Percentiles rank a stretch among this genome's conserved stretches.
These are phyloP conservation scores for Charadrius vociferus DNA, from an alignment of 2,113 vertebrate genomes.

Conservation along the genomic window DNA sequence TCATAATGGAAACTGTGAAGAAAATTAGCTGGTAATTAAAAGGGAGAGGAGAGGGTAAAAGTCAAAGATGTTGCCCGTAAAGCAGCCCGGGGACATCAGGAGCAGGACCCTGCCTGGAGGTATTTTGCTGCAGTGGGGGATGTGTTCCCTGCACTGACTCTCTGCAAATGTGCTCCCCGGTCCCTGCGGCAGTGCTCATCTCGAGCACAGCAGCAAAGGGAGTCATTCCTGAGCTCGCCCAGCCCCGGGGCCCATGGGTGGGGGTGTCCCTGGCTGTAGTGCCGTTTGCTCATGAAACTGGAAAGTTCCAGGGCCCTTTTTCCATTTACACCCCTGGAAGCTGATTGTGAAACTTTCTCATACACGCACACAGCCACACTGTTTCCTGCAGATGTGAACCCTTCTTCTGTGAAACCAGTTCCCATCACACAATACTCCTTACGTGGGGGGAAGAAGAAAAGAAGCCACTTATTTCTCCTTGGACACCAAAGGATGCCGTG, in stretches of 20 bases:
- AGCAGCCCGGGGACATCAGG: background rate
- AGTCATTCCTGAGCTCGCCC: accelerated
- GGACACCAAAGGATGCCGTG: accelerated
- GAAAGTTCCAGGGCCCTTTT: background rate
- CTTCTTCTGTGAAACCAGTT: background rate
- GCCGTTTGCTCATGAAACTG: background rate
- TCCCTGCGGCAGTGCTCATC: background rate
- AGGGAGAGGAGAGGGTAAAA: too few species aligned
- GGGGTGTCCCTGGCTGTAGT: accelerated
- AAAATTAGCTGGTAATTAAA: accelerated
- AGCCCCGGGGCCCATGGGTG: accelerated
- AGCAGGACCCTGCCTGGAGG: accelerated
- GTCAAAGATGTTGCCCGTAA: accelerated
- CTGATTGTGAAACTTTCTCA: background rate
- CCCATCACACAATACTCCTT: background rate
- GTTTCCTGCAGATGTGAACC: background rate
- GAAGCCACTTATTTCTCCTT: background rate
- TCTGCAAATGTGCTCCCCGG: accelerated
- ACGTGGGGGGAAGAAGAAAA: accelerated
- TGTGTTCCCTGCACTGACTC: accelerated
- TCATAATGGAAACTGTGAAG: slow-evolving; percentile 77
- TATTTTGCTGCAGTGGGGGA: accelerated
- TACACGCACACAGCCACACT: accelerated
- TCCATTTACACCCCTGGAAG: background rate
- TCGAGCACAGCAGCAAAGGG: accelerated